Percentiles rank a stretch among this genome's conserved stretches.
Conservation (phyloP, 1,140 invertebrate species). For the Batillaria attramentaria region DNA sequence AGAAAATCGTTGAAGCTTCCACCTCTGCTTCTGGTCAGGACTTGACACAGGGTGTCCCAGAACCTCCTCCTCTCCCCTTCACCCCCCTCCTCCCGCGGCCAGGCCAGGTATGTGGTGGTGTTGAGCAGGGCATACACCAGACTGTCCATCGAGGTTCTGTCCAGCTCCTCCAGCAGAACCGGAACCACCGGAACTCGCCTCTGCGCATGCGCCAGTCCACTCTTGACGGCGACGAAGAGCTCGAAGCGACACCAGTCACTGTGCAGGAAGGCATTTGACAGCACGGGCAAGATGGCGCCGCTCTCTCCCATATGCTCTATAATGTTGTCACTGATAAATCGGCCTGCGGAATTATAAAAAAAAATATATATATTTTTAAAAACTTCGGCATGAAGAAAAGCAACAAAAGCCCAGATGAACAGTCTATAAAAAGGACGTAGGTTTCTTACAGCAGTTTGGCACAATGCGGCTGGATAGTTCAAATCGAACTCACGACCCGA, state of each 20-base stretch:
- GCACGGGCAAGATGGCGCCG: slow-evolving; percentile 30
- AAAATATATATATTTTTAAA: too few relatives aligned
- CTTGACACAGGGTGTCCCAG: background rate
- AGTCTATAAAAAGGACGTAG: too few relatives aligned
- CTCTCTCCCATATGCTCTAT: slow-evolving; percentile 43
- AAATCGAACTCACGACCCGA: too few relatives aligned
- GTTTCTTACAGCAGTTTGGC: too few relatives aligned
- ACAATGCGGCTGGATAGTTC: too few relatives aligned
- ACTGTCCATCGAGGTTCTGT: slow-evolving; percentile 21
- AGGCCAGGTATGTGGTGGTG: slow-evolving; percentile 32
- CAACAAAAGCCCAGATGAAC: too few relatives aligned
- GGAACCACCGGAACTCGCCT: background rate
- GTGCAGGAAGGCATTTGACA: slow-evolving; percentile 34
- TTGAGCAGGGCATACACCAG: slow-evolving; percentile 27
- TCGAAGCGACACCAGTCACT: slow-evolving; percentile 45
- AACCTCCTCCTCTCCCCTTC: background rate
- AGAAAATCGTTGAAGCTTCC: background rate
- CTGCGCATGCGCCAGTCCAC: background rate
- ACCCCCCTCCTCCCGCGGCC: background rate
- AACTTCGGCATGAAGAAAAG: too few relatives aligned
- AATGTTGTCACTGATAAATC: slow-evolving; percentile 48
- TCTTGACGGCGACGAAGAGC: slow-evolving; percentile 30
- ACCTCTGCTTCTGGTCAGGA: background rate
- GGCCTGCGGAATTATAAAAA: slow-evolving; percentile 30
- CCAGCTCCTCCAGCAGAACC: slow-evolving; percentile 33